These are phyloP conservation scores for Anarsia innoxiella DNA, from an alignment of 2,888 invertebrate species.

Conservation along the genomic window DNA sequence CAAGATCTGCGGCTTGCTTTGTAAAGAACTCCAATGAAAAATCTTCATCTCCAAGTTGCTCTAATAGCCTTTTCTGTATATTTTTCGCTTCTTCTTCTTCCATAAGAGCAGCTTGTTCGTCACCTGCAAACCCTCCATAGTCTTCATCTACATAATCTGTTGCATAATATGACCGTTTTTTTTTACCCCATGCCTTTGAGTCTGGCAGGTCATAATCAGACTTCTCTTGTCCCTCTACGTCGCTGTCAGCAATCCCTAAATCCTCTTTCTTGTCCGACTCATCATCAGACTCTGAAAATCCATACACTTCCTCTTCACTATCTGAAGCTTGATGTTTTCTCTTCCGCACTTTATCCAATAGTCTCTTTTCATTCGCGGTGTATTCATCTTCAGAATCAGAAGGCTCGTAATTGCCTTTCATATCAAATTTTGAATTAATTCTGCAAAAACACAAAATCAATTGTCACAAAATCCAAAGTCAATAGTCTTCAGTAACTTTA, in stretches of 20 bases:
- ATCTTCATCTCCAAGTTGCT: constrained; percentile 86
- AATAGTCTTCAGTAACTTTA: too few relatives aligned
- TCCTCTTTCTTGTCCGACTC: constrained; percentile 62
- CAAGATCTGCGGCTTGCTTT: constrained; percentile 47
- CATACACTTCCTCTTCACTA: constrained; percentile 79
- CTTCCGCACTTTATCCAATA: constrained; percentile 77
- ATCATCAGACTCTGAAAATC: constrained; percentile 70
- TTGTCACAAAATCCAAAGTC: too few relatives aligned
- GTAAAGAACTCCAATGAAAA: constrained; percentile 78
- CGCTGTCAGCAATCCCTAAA: constrained; percentile 77
- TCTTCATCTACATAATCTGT: constrained; percentile 94
- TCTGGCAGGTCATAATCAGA: constrained; percentile 83
- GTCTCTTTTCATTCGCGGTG: constrained; percentile 77
- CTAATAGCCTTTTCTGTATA: constrained; percentile 84
- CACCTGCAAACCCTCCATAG: constrained; percentile 80
- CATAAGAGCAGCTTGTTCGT: constrained; percentile 81
- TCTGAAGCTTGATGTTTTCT: constrained; percentile 68
- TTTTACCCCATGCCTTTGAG: constrained; percentile 91
- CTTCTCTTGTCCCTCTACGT: constrained; percentile 84
- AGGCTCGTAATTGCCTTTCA: constrained; percentile 75
- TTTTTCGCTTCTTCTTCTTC: constrained; percentile 90
- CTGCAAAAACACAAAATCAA: constrained; percentile 51
- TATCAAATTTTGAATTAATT: constrained; percentile 51
- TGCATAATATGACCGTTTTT: constrained; percentile 85
- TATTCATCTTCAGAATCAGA: constrained; percentile 85